Conservation (phyloP, 2,888 invertebrate genomes). For the Mythimna impura region DNA sequence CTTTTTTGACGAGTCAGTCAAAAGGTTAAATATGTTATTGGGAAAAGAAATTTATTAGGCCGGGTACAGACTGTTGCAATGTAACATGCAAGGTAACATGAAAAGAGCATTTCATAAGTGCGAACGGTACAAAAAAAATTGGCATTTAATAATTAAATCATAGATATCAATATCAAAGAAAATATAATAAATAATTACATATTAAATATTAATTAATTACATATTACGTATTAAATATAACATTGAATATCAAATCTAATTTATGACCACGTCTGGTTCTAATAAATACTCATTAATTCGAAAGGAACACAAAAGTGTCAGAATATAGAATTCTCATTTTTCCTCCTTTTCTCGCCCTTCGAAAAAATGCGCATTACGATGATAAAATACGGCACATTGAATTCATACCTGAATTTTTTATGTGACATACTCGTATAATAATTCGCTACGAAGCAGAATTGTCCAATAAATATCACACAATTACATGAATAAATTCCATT, state of each 20-base stretch:
- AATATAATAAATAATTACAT: background rate
- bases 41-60: too few relatives aligned
- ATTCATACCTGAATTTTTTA: slow-evolving; percentile 20
- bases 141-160: too few relatives aligned
- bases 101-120: too few relatives aligned
- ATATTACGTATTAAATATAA: too few relatives aligned
- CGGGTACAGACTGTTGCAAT: too few relatives aligned
- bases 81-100: too few relatives aligned
- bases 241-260: slow-evolving; percentile 14
- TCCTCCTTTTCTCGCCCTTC: background rate
- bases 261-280: background rate
- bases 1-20: too few relatives aligned
- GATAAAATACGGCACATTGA: slow-evolving; percentile 30
- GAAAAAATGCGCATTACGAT: slow-evolving; percentile 27
- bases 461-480: slow-evolving; percentile 8
- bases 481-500: slow-evolving; percentile 7
- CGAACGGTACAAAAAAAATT: too few relatives aligned
- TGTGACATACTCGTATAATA: background rate
- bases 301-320: slow-evolving; percentile 4
- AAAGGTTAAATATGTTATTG: too few relatives aligned
- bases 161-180: background rate
- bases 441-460: background rate
- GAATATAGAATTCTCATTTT: background rate
- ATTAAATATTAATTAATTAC: too few relatives aligned
- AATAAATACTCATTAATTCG: slow-evolving; percentile 34